Evolutionary conservation across 2,797 vertebrate species (phyloP), one percentile per base, ranked within the genome.

Genomic region (Garrulus glandarius): DNA sequence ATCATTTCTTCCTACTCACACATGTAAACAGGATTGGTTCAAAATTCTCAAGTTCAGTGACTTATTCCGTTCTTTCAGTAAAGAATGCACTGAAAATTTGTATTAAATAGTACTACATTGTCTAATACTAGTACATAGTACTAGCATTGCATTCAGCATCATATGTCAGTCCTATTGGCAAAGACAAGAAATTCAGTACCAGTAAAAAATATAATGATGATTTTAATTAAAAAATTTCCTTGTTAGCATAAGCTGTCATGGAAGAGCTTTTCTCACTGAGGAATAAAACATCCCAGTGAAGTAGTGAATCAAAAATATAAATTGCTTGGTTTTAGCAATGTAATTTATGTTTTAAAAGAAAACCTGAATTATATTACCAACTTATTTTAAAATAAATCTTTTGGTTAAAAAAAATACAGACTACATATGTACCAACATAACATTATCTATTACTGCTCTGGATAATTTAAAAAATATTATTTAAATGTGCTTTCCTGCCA

Each of bases 1-100:
- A 98, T 97, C 97, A 97, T 98, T 97, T 97, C 98, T 96, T 95
- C 56, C 77, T 87, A 68, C 79, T 98, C 97, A 96, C 93, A 96
- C 93, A 97, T 97, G 97, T 98, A 97, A 97, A 97, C 94, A 97
- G 84, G 60, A 64, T 56, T 79, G 18, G 64, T 60, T 93, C 61
- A 87, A 93, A 96, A 95, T 71, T 74, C 69, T 83, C 47, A 93
- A 74, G n/a, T 84, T 91, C 91, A 84, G 61, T 20, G 37, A 78
- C 0, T 3, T 63, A 78, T 75, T 87, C 59, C 57, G 7, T 27
- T 76, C 24, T 79, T 92, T 75, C 43, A 87, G 50, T 12, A 76
- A 95, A 70, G 89, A 14, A 76, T 3, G 8, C 21, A 55, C n/a
- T 36, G 53, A 81, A 93, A 91, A 84, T 78, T 21, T 6, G 15